Evolutionary conservation across 2,113 vertebrate species (phyloP).

Genomic region (Pseudorasbora parva): DNA sequence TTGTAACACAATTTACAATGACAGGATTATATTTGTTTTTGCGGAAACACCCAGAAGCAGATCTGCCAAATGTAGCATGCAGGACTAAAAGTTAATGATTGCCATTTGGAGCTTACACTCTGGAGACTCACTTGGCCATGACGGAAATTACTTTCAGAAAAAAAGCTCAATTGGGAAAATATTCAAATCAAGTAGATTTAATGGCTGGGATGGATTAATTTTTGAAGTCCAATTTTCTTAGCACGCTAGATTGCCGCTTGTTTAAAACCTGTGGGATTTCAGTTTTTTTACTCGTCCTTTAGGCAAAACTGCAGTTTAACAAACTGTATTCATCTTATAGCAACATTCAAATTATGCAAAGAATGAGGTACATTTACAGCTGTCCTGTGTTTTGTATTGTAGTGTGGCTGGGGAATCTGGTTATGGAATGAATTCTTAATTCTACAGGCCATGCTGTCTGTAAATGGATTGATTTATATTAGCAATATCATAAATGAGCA

Average conservation of each 20-base stretch:
- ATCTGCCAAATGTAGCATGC: neutral
- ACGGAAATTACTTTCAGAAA: neutral
- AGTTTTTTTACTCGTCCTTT: neutral
- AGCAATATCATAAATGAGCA: neutral
- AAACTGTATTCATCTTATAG: neutral
- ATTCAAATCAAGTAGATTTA: neutral
- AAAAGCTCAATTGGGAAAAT: neutral
- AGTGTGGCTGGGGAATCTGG: neutral
- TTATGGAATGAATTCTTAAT: conserved; percentile 7
- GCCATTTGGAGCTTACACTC: neutral
- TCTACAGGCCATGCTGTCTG: neutral
- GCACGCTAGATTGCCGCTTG: neutral
- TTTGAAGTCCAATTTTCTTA: no score
- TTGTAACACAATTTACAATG: neutral
- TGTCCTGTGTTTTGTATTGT: neutral
- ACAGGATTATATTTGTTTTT: neutral
- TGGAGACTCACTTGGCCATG: neutral
- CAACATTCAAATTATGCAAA: neutral
- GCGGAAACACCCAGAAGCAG: neutral
- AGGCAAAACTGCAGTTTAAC: neutral
- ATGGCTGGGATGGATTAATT: neutral
- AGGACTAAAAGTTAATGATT: neutral
- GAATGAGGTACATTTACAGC: neutral
- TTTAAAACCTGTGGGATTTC: neutral
- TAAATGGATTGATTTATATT: conserved; percentile 3